phyloP scores from a whole-genome alignment of 2,113 vertebrate genomes.

The Gallinago jamesoni region DNA sequence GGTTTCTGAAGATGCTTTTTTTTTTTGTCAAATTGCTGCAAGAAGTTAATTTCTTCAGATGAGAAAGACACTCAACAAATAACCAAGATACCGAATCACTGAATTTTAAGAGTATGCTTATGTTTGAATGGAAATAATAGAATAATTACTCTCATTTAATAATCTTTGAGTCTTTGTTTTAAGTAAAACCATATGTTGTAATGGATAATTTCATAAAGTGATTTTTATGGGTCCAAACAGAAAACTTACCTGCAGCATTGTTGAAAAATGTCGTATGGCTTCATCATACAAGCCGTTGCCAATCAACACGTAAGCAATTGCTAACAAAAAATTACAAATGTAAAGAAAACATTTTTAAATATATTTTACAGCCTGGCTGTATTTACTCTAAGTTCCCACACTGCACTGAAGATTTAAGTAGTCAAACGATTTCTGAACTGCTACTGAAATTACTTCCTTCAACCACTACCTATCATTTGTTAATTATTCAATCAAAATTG shows the following conservation, averaged over 20 bases:
- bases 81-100: not conserved
- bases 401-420: not conserved
- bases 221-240: not conserved
- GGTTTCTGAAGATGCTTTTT: not conserved
- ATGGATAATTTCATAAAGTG: not conserved
- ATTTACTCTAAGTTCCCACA: not conserved
- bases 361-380: not conserved
- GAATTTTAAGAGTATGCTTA: not conserved
- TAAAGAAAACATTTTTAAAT: not conserved
- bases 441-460: not conserved
- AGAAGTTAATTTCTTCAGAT: not conserved
- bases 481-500: not conserved
- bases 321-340: conserved; percentile 72
- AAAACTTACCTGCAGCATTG: conserved; percentile 89
- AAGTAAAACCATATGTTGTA: not conserved
- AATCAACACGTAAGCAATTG: conserved; percentile 94
- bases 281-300: conserved; percentile 94
- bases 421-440: not conserved
- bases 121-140: not conserved
- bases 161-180: not conserved
- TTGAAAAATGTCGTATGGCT: conserved; percentile 95
- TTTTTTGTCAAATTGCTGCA: not conserved
- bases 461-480: not conserved
- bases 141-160: not conserved
- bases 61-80: not conserved